These are phyloP conservation scores for Triplophysa tibetana DNA, from an alignment of 2,113 vertebrate genomes.

Conservation along the genomic window DNA sequence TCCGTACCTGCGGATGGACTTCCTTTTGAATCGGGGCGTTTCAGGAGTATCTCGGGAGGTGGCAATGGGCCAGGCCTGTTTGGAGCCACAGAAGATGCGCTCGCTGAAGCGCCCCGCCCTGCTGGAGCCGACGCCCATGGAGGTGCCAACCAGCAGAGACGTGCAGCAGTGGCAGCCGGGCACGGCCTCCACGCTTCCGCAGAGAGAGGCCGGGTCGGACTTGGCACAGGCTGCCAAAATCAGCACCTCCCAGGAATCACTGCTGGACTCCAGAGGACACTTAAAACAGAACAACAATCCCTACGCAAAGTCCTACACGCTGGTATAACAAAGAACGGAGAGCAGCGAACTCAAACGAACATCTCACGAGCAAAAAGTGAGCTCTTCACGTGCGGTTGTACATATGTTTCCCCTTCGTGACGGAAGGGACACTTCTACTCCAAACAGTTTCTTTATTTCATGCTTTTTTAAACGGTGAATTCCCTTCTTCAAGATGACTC, in stretches of 20 bases:
- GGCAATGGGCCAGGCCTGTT: constrained; percentile 86
- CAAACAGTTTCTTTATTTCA: constrained; percentile 67
- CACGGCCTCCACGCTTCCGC: constrained; percentile 93
- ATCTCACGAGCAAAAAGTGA: constrained; percentile 48
- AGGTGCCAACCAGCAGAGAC: constrained; percentile 81
- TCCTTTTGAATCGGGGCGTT: constrained; percentile 91
- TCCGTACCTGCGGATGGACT: constrained; percentile 99
- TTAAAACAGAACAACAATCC: constrained; percentile 97
- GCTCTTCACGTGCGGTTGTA: constrained; percentile 50
- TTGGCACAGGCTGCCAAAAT: constrained; percentile 96
- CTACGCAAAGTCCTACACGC: constrained; percentile 98
- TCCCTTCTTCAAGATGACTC: constrained; percentile 90
- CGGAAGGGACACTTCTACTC: constrained; percentile 55
- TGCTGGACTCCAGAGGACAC: constrained; percentile 98
- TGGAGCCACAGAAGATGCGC: constrained; percentile 98
- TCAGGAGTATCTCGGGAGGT: constrained; percentile 84
- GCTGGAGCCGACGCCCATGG: constrained; percentile 76
- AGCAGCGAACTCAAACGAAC: constrained; percentile 56
- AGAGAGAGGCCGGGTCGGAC: constrained; percentile 89
- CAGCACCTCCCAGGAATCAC: constrained; percentile 98
- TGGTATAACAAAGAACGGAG: constrained; percentile 85
- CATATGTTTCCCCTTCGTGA: constrained; percentile 45
- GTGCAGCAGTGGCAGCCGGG: constrained; percentile 94
- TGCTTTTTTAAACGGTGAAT: constrained; percentile 81
- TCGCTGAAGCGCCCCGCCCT: constrained; percentile 92